Conservation (phyloP, 2,797 vertebrate species). For the Xenopus petersii region DNA sequence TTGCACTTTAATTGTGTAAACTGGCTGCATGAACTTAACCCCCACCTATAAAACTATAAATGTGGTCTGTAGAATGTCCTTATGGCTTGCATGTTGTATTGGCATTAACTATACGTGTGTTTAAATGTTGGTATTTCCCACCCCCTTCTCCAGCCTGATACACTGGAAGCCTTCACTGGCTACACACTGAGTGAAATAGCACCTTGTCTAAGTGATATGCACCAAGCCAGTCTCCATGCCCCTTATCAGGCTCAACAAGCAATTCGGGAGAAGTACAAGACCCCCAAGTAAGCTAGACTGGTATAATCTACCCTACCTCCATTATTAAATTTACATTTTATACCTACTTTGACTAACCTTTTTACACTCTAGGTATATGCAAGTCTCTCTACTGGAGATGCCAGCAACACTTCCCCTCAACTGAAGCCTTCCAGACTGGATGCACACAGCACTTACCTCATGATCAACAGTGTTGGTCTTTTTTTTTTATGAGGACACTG, state of each 20-base stretch:
- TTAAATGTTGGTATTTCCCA: constrained; percentile 45
- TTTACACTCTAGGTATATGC: constrained; percentile 64
- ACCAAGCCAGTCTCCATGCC: constrained; percentile 71
- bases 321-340: constrained; percentile 33
- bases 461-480: constrained; percentile 39
- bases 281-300: constrained; percentile 71
- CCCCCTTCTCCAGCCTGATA: constrained; percentile 76
- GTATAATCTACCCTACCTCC: constrained; percentile 36
- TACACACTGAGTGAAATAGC: constrained; percentile 77
- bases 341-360: constrained; percentile 28
- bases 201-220: constrained; percentile 80
- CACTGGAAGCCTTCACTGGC: constrained; percentile 77
- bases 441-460: constrained; percentile 32
- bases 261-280: constrained; percentile 82
- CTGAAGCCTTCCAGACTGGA: constrained; percentile 45
- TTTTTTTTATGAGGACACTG: constrained; percentile 47
- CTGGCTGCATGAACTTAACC: too few species aligned
- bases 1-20: too few species aligned
- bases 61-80: too few species aligned
- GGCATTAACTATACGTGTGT: too few species aligned
- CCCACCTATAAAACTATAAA: too few species aligned
- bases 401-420: constrained; percentile 64
- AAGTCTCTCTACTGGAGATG: constrained; percentile 67
- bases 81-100: too few species aligned
- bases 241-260: constrained; percentile 75